phyloP scores from a whole-genome alignment of 2,888 invertebrate species.

The Protonemura montana region DNA sequence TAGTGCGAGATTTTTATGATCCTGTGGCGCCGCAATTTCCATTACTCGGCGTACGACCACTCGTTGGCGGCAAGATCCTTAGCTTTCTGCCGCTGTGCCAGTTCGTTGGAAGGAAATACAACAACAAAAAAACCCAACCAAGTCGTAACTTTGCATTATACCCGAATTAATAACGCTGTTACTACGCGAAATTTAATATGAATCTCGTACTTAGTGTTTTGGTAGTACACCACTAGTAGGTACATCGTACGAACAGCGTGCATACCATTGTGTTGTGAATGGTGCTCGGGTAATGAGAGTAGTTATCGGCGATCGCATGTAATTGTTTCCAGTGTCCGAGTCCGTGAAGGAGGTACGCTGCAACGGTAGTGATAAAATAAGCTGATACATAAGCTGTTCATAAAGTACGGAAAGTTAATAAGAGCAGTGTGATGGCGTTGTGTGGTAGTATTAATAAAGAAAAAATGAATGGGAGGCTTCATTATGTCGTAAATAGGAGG shows the following conservation, averaged over 20 bases:
- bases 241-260: not conserved
- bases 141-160: conserved; percentile 12
- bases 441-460: not conserved
- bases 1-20: conserved; percentile 17
- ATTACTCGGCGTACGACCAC: not conserved
- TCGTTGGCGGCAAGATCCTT: not conserved
- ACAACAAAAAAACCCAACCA: not conserved
- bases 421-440: not conserved
- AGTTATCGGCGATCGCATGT: not conserved
- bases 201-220: conserved; percentile 7
- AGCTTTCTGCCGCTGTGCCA: not conserved
- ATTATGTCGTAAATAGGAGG: not conserved
- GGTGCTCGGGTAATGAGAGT: not conserved
- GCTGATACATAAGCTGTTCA: not conserved
- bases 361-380: not conserved
- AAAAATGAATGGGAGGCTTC: not conserved
- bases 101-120: not conserved
- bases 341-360: not conserved
- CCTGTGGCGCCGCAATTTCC: conserved; percentile 17
- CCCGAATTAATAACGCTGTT: not conserved
- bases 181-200: not conserved
- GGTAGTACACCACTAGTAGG: not conserved
- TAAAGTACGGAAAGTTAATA: not conserved
- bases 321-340: not conserved
- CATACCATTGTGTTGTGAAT: not conserved